Base-by-base conservation (phyloP, 1,140 invertebrate species). In the Hirudo medicinalis region DNA sequence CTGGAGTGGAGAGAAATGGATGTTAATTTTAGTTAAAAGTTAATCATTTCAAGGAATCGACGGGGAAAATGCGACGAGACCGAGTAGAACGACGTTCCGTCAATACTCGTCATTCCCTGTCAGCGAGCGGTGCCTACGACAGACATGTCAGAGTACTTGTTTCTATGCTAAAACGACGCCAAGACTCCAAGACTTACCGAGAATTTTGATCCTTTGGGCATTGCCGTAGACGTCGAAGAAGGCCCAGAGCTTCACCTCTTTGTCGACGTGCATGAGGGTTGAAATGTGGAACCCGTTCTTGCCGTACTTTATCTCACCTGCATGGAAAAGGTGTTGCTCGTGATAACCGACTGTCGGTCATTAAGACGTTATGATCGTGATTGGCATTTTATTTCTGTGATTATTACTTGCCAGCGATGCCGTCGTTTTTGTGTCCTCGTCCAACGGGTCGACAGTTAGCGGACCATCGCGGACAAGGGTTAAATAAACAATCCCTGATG, bases 201-300 rank as follows among this genome's bases (percentile, higher is more conserved):
- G 79, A 76, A 90, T 85, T 74, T 89, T 85, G 13, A 97, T 88
- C 76, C 89, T 88, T 77, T 90, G 88, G 1, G 94, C 95, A 72
- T 91, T 92, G 0, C 94, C 94, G 78, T 95, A 97, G 0, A 97
- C 88, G 80, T 98, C 94, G 72, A 97, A 90, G 81, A 97, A 96
- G 1, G 91, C 89, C 93, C 93, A 97, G 0, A 97, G 80, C 6
- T 79, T 79, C n/a, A 81, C 73, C 13, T 79, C 90, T 76, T 91
- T 89, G 80, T 97, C 94, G 0, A 97, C 92, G 80, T 96, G 91
- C 90, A 98, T 95, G 66, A 97, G 87, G 0, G 90, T 88, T 0
- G 87, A 85, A 0, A 90, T 86, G 0, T 87, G 83, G 0, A 88
- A 87, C n/a, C 89, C 89, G 79, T 97, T 96, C 77, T 90, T 88